A percentile compares a stretch with the other conserved stretches of the same genome.
Evolutionary conservation across 1,140 invertebrate species (phyloP).

Genomic region (Vanessa tameamea): DNA sequence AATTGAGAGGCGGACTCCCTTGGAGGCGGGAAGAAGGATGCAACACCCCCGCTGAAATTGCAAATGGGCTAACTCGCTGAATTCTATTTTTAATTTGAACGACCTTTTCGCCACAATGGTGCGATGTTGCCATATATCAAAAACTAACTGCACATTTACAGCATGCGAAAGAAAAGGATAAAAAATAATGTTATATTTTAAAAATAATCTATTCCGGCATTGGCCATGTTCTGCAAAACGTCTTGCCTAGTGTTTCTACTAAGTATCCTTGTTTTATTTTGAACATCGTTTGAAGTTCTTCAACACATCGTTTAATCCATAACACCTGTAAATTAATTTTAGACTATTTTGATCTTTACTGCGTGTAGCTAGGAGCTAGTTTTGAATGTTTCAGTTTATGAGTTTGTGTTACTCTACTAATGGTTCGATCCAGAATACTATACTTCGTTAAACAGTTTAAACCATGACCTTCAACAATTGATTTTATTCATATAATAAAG

Average conservation of each 20-base stretch:
- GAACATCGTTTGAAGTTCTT: slow-evolving; percentile 23
- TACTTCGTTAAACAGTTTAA: slow-evolving; percentile 11
- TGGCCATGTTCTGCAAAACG: slow-evolving; percentile 24
- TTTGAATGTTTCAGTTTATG: slow-evolving; percentile 13
- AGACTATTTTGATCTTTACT: slow-evolving; percentile 1
- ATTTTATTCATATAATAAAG: slow-evolving; percentile 7
- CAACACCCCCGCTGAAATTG: slow-evolving; percentile 54
- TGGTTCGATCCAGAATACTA: slow-evolving; percentile 26
- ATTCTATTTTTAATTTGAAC: slow-evolving; percentile 41
- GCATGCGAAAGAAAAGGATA: neutral
- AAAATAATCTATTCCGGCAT: slow-evolving; percentile 2
- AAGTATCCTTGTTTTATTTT: slow-evolving; percentile 23
- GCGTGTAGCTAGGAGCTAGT: neutral
- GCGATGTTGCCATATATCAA: slow-evolving; percentile 10
- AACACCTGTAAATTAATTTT: slow-evolving; percentile 2
- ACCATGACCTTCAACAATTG: slow-evolving; percentile 32
- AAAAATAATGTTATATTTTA: neutral
- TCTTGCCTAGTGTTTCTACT: slow-evolving; percentile 24
- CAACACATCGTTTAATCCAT: slow-evolving; percentile 16
- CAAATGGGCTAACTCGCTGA: slow-evolving; percentile 46
- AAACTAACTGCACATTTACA: slow-evolving; percentile 10
- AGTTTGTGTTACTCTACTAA: slow-evolving; percentile 36
- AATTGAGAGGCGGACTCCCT: slow-evolving; percentile 57
- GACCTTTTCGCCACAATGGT: slow-evolving; percentile 10
- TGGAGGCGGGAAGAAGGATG: slow-evolving; percentile 58